Base-by-base conservation (phyloP, 2,888 invertebrate species). In the Microctonus hyperodae region DNA sequence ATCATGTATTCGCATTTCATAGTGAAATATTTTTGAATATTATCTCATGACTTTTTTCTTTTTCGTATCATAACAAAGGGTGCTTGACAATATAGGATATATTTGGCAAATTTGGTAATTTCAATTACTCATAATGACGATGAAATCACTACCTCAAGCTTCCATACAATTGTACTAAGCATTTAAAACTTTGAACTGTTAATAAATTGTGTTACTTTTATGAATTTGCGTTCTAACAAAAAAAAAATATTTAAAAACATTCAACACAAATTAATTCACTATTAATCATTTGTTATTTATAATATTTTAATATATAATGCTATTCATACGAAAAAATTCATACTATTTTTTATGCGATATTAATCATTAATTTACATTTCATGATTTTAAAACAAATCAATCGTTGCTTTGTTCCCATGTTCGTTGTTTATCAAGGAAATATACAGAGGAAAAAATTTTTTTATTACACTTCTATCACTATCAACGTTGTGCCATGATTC, bases 21-120 rank as follows among this genome's bases (percentile, higher is more conserved):
- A 4, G 9, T 44, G 16, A 9, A n/a, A 44, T 44, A 7, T 44
- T 16, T 16, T 44, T 44, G 44, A n/a, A 57, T 11, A 50, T 13
- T 25, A 16, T 28, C 9, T 56, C 51, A 35, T 51, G 0, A 63
- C 62, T 67, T 67, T 63, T 40, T 62, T 67, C 67, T 67, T 67
- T 67, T 67, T 63, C 58, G 62, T 56, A 50, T 56, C 35, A 63
- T 53, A 57, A 50, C 23, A 22, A 58, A 20, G 44, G 7, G 35
- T 22, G 1, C 11, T 11, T 11, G 13, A n/a, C 3, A 9, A 22
- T 50, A 10, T 3, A 22, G 3, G n/a, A n/a, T 0, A 13, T 10
- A 23, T 25, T 13, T 51, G 9, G 11, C 3, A 25, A 13, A 25
- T 10, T 56, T n/a, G 35, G 23, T 53, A 51, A 44, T 20, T 10